Evolutionary conservation across 1,140 invertebrate species (phyloP), one percentile per base, ranked within the genome.

Genomic region (Apis dorsata): DNA sequence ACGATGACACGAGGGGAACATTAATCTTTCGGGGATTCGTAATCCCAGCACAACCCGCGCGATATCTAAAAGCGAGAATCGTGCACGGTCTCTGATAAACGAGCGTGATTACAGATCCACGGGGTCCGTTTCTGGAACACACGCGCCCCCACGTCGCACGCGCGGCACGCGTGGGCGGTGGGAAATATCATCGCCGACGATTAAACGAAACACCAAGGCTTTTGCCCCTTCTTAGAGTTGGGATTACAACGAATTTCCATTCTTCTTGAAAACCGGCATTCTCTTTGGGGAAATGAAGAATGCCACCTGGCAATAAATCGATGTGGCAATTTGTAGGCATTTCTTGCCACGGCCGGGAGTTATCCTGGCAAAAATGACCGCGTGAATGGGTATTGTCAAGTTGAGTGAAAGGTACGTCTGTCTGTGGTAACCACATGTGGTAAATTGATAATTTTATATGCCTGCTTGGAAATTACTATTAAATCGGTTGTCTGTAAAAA

Each of bases 41-140:
- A 88, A 83, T 86, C 88, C 63, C 9, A 17, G 21, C 76, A 75
- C 78, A 77, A 81, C 73, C 86, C 83, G 74, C 28, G 79, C 62
- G 79, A 65, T 83, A 87, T 88, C 86, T 77, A 78, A 88, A 85
- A 88, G 86, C 85, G 86, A 87, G 63, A 88, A 83, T 85, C 72
- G 68, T 85, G 79, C 86, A 79, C 72, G 57, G 24, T 44, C 34
- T 53, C 84, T 85, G 86, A 79, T 73, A 84, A 80, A 81, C 53
- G 78, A 49, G 79, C 34, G 34, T 69, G 79, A 86, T 86, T 86
- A 86, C 69, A 63, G 83, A 69, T 59, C 57, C 28, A 28, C 28
- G 2, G 28, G 28, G 82, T 63, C 24, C 82, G 76, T 80, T 79
- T 87, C 85, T 88, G 84, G 83, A 81, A 88, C 82, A 78, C 66